These are phyloP conservation scores for Choristoneura fumiferana DNA, from an alignment of 1,140 invertebrate species.

Conservation along the genomic window DNA sequence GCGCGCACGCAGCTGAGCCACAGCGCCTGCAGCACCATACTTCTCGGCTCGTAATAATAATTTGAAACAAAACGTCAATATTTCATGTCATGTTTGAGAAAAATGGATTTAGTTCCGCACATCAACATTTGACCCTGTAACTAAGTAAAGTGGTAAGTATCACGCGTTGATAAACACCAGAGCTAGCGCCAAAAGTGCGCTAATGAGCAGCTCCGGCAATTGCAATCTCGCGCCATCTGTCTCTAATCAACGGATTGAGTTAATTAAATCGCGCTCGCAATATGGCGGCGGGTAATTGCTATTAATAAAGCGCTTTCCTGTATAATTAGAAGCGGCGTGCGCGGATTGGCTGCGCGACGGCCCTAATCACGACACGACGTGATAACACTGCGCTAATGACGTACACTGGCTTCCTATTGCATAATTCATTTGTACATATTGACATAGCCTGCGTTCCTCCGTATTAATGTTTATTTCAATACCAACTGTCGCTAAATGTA, in stretches of 20 bases:
- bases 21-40: no score
- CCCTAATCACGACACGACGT: constrained; percentile 71
- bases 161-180: constrained; percentile 17
- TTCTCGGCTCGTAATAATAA: no score
- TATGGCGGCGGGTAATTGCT: constrained; percentile 74
- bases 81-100: no score
- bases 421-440: constrained; percentile 32
- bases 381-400: constrained; percentile 73
- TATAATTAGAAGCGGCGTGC: constrained; percentile 66
- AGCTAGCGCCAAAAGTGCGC: constrained; percentile 45
- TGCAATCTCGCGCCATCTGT: constrained; percentile 71
- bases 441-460: not conserved
- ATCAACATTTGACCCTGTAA: no score
- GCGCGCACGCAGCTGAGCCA: no score
- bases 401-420: constrained; percentile 44
- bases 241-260: constrained; percentile 73
- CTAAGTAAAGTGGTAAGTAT: not conserved
- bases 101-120: no score
- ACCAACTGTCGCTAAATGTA: not conserved
- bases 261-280: constrained; percentile 75
- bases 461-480: constrained; percentile 3
- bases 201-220: constrained; percentile 55
- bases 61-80: no score
- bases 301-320: constrained; percentile 76
- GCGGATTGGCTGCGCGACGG: constrained; percentile 62